phyloP scores from a whole-genome alignment of 1,140 invertebrate genomes.

The Temnothorax longispinosus region DNA sequence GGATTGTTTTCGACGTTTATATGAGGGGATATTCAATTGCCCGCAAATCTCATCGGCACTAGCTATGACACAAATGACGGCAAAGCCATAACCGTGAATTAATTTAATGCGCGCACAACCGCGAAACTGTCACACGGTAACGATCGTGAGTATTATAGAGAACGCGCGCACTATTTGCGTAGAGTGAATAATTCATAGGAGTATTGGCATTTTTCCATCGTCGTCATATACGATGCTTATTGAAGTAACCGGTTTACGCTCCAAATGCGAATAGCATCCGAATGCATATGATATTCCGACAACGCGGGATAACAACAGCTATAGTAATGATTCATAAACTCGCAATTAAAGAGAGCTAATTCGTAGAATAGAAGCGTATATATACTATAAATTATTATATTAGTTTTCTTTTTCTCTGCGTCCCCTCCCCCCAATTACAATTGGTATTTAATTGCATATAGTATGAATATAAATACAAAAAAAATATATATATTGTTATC shows the following conservation, averaged over 20 bases:
- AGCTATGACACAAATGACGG: conserved; percentile 11
- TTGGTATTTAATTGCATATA: neutral
- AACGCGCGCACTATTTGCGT: conserved; percentile 14
- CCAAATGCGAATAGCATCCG: conserved; percentile 18
- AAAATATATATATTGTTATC: neutral
- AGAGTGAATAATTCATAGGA: conserved; percentile 62
- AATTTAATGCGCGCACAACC: conserved; percentile 36
- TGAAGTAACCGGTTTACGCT: conserved; percentile 64
- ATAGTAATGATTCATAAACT: conserved; percentile 47
- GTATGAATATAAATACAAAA: neutral
- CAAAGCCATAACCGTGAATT: conserved; percentile 16
- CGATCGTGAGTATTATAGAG: conserved; percentile 3
- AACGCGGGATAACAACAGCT: conserved; percentile 45
- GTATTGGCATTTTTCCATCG: conserved; percentile 73
- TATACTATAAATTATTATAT: neutral
- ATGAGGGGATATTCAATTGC: conserved; percentile 26
- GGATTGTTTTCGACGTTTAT: conserved; percentile 16
- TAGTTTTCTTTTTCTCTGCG: neutral
- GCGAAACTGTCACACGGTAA: conserved; percentile 36
- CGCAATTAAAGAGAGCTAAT: conserved; percentile 2
- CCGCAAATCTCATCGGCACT: conserved; percentile 21
- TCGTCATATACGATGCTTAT: conserved; percentile 71
- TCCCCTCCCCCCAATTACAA: neutral
- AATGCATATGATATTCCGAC: conserved; percentile 43
- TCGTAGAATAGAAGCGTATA: conserved; percentile 21